phyloP scores from a whole-genome alignment of 2,888 invertebrate species.

The Brachylomia viminalis region DNA sequence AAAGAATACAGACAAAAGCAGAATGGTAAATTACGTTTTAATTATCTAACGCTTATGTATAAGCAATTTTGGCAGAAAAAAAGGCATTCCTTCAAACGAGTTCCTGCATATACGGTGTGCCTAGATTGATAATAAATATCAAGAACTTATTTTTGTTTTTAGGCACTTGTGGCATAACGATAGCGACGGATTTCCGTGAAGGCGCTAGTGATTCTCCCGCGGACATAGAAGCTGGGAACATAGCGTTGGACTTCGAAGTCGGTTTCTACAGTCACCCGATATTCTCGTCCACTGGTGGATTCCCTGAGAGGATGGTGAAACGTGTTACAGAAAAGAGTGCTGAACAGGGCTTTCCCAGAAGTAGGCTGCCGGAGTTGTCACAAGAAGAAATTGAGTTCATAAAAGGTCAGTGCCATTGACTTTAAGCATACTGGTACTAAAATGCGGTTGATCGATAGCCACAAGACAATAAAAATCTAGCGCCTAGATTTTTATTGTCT shows the following conservation, averaged over 20 bases:
- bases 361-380: constrained; percentile 87
- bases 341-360: constrained; percentile 84
- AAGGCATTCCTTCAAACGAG: background rate
- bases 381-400: constrained; percentile 80
- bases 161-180: constrained; percentile 81
- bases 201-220: constrained; percentile 74
- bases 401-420: constrained; percentile 71
- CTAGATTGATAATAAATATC: background rate
- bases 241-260: constrained; percentile 79
- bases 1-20: constrained; percentile 78
- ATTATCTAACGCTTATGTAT: background rate
- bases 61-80: background rate
- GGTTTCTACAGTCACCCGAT: constrained; percentile 88
- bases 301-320: constrained; percentile 84
- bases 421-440: too few species aligned
- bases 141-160: background rate
- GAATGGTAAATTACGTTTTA: constrained; percentile 72
- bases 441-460: background rate
- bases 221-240: constrained; percentile 76
- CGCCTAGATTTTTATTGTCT: too few species aligned
- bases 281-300: constrained; percentile 85
- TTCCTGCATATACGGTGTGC: background rate
- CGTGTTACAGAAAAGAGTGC: constrained; percentile 84
- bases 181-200: constrained; percentile 80
- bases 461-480: background rate